Percentiles rank a stretch among this genome's conserved stretches.
Evolutionary conservation across 2,888 invertebrate species (phyloP).

Genomic region (Teleiodes luculella): DNA sequence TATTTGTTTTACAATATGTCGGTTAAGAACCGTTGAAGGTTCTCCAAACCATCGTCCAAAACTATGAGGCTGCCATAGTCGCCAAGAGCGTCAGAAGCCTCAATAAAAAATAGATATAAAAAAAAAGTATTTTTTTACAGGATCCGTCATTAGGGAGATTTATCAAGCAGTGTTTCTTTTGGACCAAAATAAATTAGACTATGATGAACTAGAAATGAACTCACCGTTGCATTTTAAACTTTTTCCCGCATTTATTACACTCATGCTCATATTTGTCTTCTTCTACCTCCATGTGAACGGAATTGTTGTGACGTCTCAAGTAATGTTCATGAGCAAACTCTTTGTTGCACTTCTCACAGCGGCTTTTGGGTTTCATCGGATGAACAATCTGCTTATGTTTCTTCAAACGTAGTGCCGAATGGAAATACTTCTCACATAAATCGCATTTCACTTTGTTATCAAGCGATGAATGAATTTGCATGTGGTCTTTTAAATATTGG

Average conservation of each 20-base stretch:
- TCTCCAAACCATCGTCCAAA: no score
- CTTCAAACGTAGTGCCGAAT: constrained; percentile 62
- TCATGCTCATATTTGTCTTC: constrained; percentile 61
- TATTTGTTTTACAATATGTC: no score
- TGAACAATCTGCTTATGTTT: constrained; percentile 71
- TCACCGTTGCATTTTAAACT: constrained; percentile 50
- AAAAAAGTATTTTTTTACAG: no score
- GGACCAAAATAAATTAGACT: no score
- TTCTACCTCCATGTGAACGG: constrained; percentile 61
- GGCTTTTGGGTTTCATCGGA: constrained; percentile 59
- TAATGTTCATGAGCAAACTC: constrained; percentile 70
- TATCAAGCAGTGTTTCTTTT: no score
- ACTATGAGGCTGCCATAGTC: no score
- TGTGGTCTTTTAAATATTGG: constrained; percentile 67
- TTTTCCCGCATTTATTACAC: constrained; percentile 66
- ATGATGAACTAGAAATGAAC: no score
- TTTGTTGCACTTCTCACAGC: constrained; percentile 66
- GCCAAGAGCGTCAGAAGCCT: no score
- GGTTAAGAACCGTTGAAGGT: no score
- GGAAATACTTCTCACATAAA: constrained; percentile 64
- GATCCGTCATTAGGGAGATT: no score
- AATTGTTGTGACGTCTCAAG: constrained; percentile 55
- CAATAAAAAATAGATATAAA: no score
- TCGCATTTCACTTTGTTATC: constrained; percentile 69
- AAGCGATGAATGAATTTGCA: constrained; percentile 64